Evolutionary conservation across 2,888 invertebrate species (phyloP).

Genomic region (Hirtodrosophila histrioides): DNA sequence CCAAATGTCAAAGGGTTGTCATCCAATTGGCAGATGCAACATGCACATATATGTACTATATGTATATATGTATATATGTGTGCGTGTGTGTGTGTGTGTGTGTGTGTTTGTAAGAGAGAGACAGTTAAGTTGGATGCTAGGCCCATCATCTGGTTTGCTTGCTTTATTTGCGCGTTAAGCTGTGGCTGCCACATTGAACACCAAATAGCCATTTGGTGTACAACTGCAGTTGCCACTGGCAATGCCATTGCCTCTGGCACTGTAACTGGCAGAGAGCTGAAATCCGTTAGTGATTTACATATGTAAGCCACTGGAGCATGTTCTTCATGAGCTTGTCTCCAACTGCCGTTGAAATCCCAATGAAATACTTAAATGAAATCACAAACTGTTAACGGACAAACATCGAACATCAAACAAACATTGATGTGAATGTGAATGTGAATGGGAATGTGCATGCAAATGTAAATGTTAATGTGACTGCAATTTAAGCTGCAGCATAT

Average conservation of each 20-base stretch:
- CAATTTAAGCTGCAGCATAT: slow-evolving; percentile 6
- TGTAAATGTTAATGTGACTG: slow-evolving; percentile 12
- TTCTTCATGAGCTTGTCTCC: slow-evolving; percentile 1
- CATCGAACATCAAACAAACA: slow-evolving; percentile 58
- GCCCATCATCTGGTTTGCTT: slow-evolving; percentile 2
- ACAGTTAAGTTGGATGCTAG: slow-evolving; percentile 3
- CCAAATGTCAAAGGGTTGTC: slow-evolving; percentile 32
- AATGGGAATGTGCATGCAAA: slow-evolving; percentile 10
- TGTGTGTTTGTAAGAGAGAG: background rate
- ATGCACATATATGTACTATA: background rate
- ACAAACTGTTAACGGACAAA: slow-evolving; percentile 59
- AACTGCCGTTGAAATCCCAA: slow-evolving; percentile 43
- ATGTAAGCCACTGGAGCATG: slow-evolving; percentile 44
- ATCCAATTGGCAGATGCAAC: slow-evolving; percentile 8
- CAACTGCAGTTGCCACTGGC: slow-evolving; percentile 13
- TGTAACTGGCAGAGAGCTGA: slow-evolving; percentile 1
- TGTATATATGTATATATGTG: background rate
- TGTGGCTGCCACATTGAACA: slow-evolving; percentile 66
- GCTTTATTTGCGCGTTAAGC: slow-evolving; percentile 60
- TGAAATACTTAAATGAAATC: slow-evolving; percentile 62
- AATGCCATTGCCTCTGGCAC: background rate
- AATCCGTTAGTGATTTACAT: slow-evolving; percentile 58
- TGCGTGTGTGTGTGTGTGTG: background rate
- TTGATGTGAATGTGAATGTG: slow-evolving; percentile 16
- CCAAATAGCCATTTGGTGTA: slow-evolving; percentile 71